These are phyloP conservation scores for Clarias fuscus DNA, from an alignment of 2,797 vertebrate genomes.

Conservation along the genomic window DNA sequence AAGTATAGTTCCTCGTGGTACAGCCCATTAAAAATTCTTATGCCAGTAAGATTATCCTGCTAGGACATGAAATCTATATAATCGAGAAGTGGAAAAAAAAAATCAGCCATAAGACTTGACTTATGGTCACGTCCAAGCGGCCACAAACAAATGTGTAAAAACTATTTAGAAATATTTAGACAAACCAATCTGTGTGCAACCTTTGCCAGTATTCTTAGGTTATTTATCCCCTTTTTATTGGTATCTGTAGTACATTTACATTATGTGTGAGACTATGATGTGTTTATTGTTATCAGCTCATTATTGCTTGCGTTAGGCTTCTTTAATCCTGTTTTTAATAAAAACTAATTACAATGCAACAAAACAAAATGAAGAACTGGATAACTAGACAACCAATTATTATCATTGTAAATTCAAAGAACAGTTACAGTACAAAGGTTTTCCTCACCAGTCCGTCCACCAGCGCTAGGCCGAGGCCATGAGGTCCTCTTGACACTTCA, in stretches of 20 bases:
- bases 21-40: not conserved
- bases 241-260: not conserved
- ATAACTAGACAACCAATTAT: not conserved
- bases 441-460: constrained; percentile 74
- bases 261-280: not conserved
- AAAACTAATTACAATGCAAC: not conserved
- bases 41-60: constrained; percentile 7
- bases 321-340: not conserved
- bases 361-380: not conserved
- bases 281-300: not conserved
- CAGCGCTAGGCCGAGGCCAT: constrained; percentile 75
- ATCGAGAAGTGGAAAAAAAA: not conserved
- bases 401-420: not conserved
- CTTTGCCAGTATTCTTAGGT: not conserved
- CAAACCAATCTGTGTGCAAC: not conserved
- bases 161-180: not conserved
- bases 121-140: not conserved
- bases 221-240: not conserved
- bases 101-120: not conserved
- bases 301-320: not conserved
- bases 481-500: constrained; percentile 73
- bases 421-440: not conserved
- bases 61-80: not conserved
- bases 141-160: not conserved
- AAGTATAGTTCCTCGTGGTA: not conserved